Percentiles rank a stretch among this genome's conserved stretches.
phyloP scores from a whole-genome alignment of 2,113 vertebrate genomes.

The Euleptes europaea region DNA sequence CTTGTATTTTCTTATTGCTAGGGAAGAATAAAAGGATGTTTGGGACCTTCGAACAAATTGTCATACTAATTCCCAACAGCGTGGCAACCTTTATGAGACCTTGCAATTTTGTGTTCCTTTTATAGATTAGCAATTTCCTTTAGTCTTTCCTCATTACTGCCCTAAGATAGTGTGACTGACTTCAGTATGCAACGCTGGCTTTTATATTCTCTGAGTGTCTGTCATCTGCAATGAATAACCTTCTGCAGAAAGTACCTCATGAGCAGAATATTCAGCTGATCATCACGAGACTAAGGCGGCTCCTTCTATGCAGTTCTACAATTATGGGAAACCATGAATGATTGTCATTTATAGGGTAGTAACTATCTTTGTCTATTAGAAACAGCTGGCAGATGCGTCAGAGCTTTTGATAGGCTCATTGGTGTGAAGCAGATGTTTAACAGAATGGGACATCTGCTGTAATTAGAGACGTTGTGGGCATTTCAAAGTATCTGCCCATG shows the following conservation, averaged over 20 bases:
- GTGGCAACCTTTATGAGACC: slow-evolving; percentile 34
- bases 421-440: slow-evolving; percentile 67
- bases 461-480: slow-evolving; percentile 59
- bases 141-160: slow-evolving; percentile 31
- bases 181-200: neutral
- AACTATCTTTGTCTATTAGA: slow-evolving; percentile 61
- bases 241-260: slow-evolving; percentile 24
- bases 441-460: slow-evolving; percentile 51
- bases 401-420: slow-evolving; percentile 44
- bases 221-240: slow-evolving; percentile 41
- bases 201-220: slow-evolving; percentile 25
- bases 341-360: slow-evolving; percentile 62
- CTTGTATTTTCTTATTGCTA: slow-evolving; percentile 13
- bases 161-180: slow-evolving; percentile 23
- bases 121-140: slow-evolving; percentile 42
- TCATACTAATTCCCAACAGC: slow-evolving; percentile 18
- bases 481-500: slow-evolving; percentile 41
- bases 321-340: slow-evolving; percentile 49
- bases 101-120: slow-evolving; percentile 39
- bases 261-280: slow-evolving; percentile 47
- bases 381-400: slow-evolving; percentile 62
- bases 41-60: slow-evolving; percentile 40
- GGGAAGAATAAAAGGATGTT: slow-evolving; percentile 38
- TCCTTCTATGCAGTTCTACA: slow-evolving; percentile 35
- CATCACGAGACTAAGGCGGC: neutral